phyloP scores from a whole-genome alignment of 2,888 invertebrate genomes.

The Lochmaea crataegi region DNA sequence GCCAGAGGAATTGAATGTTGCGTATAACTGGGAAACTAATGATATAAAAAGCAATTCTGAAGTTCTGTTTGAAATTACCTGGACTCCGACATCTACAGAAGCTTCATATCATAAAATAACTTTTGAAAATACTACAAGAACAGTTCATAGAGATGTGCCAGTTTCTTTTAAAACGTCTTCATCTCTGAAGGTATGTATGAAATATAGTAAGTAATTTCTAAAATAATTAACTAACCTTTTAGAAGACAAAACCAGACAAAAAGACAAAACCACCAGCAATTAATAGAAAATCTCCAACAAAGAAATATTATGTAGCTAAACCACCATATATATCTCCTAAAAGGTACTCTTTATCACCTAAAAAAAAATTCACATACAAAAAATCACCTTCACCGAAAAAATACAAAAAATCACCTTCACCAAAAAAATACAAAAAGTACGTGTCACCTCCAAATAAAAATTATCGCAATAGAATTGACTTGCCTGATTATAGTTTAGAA shows the following conservation, averaged over 20 bases:
- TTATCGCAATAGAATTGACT: not conserved
- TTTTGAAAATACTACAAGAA: conserved; percentile 70
- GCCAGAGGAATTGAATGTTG: conserved; percentile 70
- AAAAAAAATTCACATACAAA: conserved; percentile 6
- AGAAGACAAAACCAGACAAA: conserved; percentile 26
- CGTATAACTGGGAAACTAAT: conserved; percentile 69
- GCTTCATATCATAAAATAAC: conserved; percentile 72
- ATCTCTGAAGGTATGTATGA: conserved; percentile 53
- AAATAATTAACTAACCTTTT: conserved; percentile 17
- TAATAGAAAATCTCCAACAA: conserved; percentile 42
- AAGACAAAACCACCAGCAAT: conserved; percentile 31
- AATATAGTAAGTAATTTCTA: not conserved
- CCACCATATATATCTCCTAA: conserved; percentile 40
- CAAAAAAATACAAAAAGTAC: conserved; percentile 4
- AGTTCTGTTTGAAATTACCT: conserved; percentile 70
- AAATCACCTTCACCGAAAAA: conserved; percentile 16
- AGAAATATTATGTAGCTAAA: conserved; percentile 39
- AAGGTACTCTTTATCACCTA: conserved; percentile 35
- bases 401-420: conserved; percentile 20
- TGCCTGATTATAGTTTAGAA: not conserved
- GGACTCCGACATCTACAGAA: conserved; percentile 73
- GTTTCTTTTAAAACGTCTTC: conserved; percentile 71
- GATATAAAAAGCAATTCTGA: conserved; percentile 69
- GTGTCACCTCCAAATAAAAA: not conserved
- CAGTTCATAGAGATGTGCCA: conserved; percentile 75